Base-by-base conservation (phyloP, 1,140 invertebrate species). In the Drosophila mayri region DNA sequence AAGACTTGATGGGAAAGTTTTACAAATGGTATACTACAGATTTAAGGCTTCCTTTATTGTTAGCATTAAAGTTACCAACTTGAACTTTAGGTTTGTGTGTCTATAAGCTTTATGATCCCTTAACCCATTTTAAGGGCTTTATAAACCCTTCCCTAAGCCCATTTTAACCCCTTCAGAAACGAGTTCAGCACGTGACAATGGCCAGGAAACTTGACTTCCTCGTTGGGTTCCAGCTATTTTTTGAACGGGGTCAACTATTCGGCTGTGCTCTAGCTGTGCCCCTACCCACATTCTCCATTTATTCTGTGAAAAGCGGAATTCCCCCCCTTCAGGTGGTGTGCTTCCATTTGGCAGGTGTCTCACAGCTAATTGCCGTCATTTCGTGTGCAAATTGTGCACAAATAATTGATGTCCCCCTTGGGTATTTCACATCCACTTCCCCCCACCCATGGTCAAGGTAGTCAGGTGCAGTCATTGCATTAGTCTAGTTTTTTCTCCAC, bases 361-460 rank as follows among this genome's bases (percentile, higher is more conserved):
- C 73, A 49, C 68, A 65, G 65, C 78, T 88, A 88, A 88, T 88
- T 88, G 85, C 80, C 63, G 41, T 88, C 76, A 72, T 88, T 86
- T 88, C 68, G 54, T 70, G 84, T 75, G 67, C 84, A 87, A 87
- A 88, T 88, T 87, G 79, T 70, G 70, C 59, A 47, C 76, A 61
- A 68, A 67, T 76, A 76, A 66, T 66, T 63, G 76, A 61, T 62
- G 73, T 6, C 35, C 58, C 40, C 46, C 58, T 47, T 32, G 41
- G 25, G 18, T 8, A 20, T 37, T 38, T 35, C 57, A 11, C 25
- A 8, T 12, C 20, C 22, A 20, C 20, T 38, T n/a, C 25, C 49
- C n/a, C 10, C 25, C 63, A 25, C 11, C 25, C 54, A 61, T 41
- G 81, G 63, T 73, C 77, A 81, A 85, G 60, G 44, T 49, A 76